Evolutionary conservation across 1,140 invertebrate genomes (phyloP), one percentile per base, ranked within the genome.

Genomic region (Coptotermes formosanus): DNA sequence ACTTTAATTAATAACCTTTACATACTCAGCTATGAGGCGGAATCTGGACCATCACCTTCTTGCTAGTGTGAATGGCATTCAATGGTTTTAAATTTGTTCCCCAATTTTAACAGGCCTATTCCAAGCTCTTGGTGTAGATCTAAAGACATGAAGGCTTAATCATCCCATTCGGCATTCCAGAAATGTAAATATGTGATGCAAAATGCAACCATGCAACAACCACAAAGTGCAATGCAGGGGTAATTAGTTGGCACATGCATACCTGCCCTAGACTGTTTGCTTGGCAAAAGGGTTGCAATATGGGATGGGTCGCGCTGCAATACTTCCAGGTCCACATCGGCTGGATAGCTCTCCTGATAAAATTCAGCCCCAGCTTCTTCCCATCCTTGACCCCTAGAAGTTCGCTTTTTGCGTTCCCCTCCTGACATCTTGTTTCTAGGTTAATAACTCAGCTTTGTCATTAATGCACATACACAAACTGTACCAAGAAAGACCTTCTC

Each of bases 331-430:
- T 95, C 94, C n/a, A 92, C 92, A 32, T 92, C 94, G 0, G 93
- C 94, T 3, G 96, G 95, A 91, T 96, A 97, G 88, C 95, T 93
- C 90, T 97, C 96, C 89, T 96, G 95, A 91, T 96, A 97, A 91
- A 97, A 97, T 91, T 97, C 96, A 14, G 93, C 94, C 1, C 95
- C 95, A 45, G 96, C 96, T 90, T 96, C 96, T 91, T 97, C 96
- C 96, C 96, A 97, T 9, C 95, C 94, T 82, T 94, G 92, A 7
- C 91, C 92, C 55, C 91, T 90, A 52, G 91, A 89, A 86, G 91
- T 91, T 83, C 92, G 91, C 88, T 94, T 93, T 88, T 93, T 93
- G 83, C 91, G 90, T 83, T 92, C 92, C 83, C 93, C 93, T 6
- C 93, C 93, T 43, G 93, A 94, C 94, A 94, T 94, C 52, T 84